These are phyloP conservation scores for Rhopilema esculentum DNA, from an alignment of 30 jellyfish, hydroid and myxozoan genomes.

Conservation along the genomic window DNA sequence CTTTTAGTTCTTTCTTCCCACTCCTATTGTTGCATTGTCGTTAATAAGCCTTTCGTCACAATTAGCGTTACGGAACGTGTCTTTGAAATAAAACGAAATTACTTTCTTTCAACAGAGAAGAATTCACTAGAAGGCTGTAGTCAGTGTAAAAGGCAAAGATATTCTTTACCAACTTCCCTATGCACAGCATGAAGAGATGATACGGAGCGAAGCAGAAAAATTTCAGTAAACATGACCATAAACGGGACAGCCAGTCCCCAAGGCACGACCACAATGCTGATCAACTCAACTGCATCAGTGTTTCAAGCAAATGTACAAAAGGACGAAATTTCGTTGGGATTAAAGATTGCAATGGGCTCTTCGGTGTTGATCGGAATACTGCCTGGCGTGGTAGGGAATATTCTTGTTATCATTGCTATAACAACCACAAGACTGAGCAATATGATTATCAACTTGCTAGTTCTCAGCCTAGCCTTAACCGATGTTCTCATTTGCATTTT, in stretches of 20 bases:
- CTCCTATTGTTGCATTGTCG: neutral
- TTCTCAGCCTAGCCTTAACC: conserved; percentile 59
- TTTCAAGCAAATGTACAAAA: neutral
- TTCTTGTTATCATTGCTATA: conserved; percentile 60
- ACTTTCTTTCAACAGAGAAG: neutral
- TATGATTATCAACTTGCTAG: conserved; percentile 26
- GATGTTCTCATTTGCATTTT: conserved; percentile 51
- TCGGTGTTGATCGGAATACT: conserved; percentile 1
- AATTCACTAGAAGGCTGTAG: neutral
- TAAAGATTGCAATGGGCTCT: conserved; percentile 55
- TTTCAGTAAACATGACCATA: neutral
- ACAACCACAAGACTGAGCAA: conserved; percentile 42
- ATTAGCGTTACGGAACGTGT: neutral
- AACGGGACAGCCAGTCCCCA: neutral
- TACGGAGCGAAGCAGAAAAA: neutral
- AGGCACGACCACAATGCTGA: neutral
- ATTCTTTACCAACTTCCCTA: neutral
- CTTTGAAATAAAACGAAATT: neutral
- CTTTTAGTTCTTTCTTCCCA: neutral
- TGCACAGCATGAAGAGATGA: neutral
- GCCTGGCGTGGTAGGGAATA: conserved; percentile 62
- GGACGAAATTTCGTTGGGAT: conserved; percentile 32
- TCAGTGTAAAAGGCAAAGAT: neutral
- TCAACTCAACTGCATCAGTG: neutral
- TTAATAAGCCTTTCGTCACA: neutral